phyloP scores from a whole-genome alignment of 1,140 invertebrate genomes.

The Chelonus insularis region DNA sequence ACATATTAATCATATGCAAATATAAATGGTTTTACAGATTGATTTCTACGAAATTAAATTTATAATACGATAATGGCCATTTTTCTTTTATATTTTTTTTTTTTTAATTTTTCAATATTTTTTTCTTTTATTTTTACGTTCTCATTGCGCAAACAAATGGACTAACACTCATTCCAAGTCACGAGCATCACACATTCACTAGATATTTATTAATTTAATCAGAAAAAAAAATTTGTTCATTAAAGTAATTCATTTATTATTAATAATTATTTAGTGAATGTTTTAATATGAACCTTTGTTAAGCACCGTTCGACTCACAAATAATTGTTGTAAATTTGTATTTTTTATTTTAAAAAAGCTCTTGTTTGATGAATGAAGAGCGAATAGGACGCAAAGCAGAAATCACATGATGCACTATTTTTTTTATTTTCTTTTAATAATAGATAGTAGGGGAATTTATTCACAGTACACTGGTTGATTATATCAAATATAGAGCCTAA shows the following conservation, averaged over 20 bases:
- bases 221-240: neutral
- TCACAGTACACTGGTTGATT: slow-evolving; percentile 13
- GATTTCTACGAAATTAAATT: slow-evolving; percentile 54
- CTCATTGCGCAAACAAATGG: slow-evolving; percentile 22
- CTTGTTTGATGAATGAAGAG: slow-evolving; percentile 3
- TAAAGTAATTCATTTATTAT: neutral
- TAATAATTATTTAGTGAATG: slow-evolving; percentile 7
- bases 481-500: slow-evolving; percentile 25
- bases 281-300: too few species aligned
- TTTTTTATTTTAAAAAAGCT: neutral
- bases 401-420: slow-evolving; percentile 6
- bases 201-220: neutral
- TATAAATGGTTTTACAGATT: slow-evolving; percentile 59
- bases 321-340: too few species aligned
- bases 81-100: slow-evolving; percentile 33
- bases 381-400: neutral
- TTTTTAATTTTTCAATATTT: slow-evolving; percentile 29
- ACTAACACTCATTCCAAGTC: slow-evolving; percentile 14
- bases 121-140: slow-evolving; percentile 31
- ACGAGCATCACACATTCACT: slow-evolving; percentile 3
- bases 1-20: slow-evolving; percentile 60
- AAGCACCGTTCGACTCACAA: slow-evolving; percentile 15
- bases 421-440: slow-evolving; percentile 9
- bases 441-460: neutral
- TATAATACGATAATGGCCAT: slow-evolving; percentile 51